These are phyloP conservation scores for Nesometra sesokonis DNA, from an alignment of 35 echinoderm and acorn worm species.

Conservation along the genomic window DNA sequence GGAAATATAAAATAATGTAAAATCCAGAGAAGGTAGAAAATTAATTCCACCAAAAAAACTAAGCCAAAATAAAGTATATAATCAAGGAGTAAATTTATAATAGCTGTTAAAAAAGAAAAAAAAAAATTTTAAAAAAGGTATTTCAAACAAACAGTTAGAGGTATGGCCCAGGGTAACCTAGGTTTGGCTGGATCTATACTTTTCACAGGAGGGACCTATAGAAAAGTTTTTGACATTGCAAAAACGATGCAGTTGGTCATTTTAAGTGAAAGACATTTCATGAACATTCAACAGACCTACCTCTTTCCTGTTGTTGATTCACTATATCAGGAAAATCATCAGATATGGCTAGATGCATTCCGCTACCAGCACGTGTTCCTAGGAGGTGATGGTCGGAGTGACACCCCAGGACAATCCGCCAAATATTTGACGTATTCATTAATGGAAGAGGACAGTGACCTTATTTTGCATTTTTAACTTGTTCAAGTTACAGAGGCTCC, in stretches of 20 bases:
- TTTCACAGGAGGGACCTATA: background rate
- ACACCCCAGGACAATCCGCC: constrained; percentile 43
- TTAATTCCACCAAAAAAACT: no score
- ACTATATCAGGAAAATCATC: background rate
- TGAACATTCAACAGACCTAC: background rate
- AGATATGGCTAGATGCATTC: background rate
- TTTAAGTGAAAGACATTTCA: background rate
- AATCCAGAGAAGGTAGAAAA: no score
- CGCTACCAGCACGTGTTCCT: background rate
- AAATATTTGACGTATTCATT: constrained; percentile 53
- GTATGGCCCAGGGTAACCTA: background rate
- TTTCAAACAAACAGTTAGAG: background rate
- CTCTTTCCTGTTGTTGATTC: background rate
- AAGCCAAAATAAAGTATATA: no score
- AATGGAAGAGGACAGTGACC: constrained; percentile 28
- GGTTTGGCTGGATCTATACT: background rate
- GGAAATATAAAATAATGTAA: no score
- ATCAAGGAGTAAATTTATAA: no score
- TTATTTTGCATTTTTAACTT: constrained; percentile 21
- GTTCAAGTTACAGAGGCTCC: constrained; percentile 40
- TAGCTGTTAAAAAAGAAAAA: no score
- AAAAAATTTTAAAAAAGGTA: no score
- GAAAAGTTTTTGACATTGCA: background rate
- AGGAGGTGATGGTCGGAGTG: constrained; percentile 43
- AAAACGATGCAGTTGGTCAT: background rate